Evolutionary conservation across 1,140 invertebrate genomes (phyloP), one percentile per base, ranked within the genome.

Genomic region (Anastrepha ludens): DNA sequence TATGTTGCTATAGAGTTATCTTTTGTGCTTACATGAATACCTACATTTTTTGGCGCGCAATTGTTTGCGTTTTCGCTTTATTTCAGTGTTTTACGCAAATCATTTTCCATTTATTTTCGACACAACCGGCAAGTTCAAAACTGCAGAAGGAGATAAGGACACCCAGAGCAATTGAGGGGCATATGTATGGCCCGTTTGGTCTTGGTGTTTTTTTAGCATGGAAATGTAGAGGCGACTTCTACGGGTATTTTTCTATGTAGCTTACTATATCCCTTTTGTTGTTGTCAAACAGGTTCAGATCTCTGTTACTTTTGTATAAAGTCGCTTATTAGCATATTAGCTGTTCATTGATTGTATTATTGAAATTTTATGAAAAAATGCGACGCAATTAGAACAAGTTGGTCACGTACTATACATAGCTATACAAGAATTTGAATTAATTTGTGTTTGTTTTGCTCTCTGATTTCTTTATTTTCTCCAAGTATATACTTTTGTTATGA

Each of bases 321-420:
- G 50, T 55, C 11, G 50, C 50, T 55, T 41, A 11, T 3, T 20
- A 9, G 8, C 39, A 11, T 41, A 39, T 2, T 67, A 39, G n/a
- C 39, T 29, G 15, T 74, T 29, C 67, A 41, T 44, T 74, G 67
- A 15, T 74, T 44, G 44, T 74, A 3, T 74, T 47, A 11, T 13
- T 74, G 15, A 74, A 39, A 81, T 58, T 55, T 81, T 55, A 58
- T 55, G 44, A 81, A 81, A 50, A 62, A 81, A 55, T 55, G 47
- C 74, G 74, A 11, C 74, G 74, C 47, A 81, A 81, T 50, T 81
- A 58, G 17, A 81, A 81, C 74, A 81, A 20, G 74, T 81, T n/a
- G 74, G 20, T 50, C 41, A 74, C 29, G 29, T 29, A n/a, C n/a
- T n/a, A n/a, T n/a, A 0, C 29, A 74, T 39, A 39, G 65, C 1